Evolutionary conservation across 2,888 invertebrate genomes (phyloP), one percentile per base, ranked within the genome.

Genomic region (Sericinus montela): DNA sequence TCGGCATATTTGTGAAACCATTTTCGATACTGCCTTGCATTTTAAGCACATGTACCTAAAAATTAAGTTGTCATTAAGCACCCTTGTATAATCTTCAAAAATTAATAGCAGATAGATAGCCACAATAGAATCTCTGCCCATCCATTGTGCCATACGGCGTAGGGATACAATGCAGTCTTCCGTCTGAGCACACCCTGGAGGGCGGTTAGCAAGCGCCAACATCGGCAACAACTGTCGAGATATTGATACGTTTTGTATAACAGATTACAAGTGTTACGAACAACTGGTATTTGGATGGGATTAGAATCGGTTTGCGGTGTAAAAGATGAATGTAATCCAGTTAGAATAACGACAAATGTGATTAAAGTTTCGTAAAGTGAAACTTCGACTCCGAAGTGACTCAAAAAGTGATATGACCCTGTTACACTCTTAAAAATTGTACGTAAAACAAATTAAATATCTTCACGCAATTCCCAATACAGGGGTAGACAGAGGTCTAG

Each of bases 171-270:
- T 25, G 25, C 32, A 40, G 40, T 56, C 54, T 68, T 67, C 64
- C 68, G 54, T 49, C 57, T 64, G 69, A 74, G 68, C 65, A 69
- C 74, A 72, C 75, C 75, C 74, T 57, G 32, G 71, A 66, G 75
- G 72, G 69, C 60, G 59, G 62, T 63, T 56, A 51, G 47, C 47
- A 42, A 30, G 48, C 44, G 60, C 48, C 61, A 62, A 65, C 67
- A 65, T 60, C 56, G 54, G 39, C 55, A 59, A 69, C 82, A 82
- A 81, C 82, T 82, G 82, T 81, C 75, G 55, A 65, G 69, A 66
- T 64, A 75, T 63, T 63, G 75, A 76, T 75, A 76, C 67, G 67
- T 69, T 72, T 72, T 73, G 63, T 66, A 63, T 62, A 50, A 61
- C 53, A 69, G 73, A 75, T 75, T 66, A 60, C 61, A 57, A 63